Evolutionary conservation across 2,888 invertebrate genomes (phyloP).

Genomic region (Hyles lineata): DNA sequence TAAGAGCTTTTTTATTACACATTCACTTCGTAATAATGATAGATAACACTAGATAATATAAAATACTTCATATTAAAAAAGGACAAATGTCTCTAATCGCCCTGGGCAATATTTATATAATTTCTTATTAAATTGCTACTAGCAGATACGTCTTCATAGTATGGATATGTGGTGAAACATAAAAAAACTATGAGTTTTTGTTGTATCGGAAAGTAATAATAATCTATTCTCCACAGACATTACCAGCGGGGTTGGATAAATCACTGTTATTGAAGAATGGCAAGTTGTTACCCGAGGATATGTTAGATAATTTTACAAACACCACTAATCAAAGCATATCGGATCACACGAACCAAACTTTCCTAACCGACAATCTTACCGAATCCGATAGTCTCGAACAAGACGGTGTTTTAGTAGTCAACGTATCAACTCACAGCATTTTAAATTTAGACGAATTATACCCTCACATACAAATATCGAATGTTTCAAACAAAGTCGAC

Average conservation of each 20-base stretch:
- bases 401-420: slow-evolving; percentile 80
- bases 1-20: too few relatives aligned
- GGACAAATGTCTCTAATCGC: too few relatives aligned
- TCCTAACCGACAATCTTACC: slow-evolving; percentile 70
- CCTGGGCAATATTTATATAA: too few relatives aligned
- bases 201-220: slow-evolving; percentile 4
- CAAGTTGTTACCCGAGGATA: slow-evolving; percentile 71
- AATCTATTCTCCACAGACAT: slow-evolving; percentile 50
- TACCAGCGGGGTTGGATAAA: slow-evolving; percentile 76
- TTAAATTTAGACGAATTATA: slow-evolving; percentile 78
- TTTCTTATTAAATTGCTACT: too few relatives aligned
- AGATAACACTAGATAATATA: too few relatives aligned
- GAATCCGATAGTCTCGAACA: slow-evolving; percentile 81
- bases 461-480: slow-evolving; percentile 70
- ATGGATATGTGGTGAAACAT: too few relatives aligned
- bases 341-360: slow-evolving; percentile 62
- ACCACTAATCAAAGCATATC: slow-evolving; percentile 56
- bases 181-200: too few relatives aligned
- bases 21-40: too few relatives aligned
- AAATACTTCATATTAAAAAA: too few relatives aligned
- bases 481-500: slow-evolving; percentile 74
- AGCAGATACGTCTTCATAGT: too few relatives aligned
- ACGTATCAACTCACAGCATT: slow-evolving; percentile 77
- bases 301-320: slow-evolving; percentile 57
- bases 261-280: slow-evolving; percentile 76